Conservation (phyloP, 35 echinoderm and acorn worm species). For the Apostichopus californicus region DNA sequence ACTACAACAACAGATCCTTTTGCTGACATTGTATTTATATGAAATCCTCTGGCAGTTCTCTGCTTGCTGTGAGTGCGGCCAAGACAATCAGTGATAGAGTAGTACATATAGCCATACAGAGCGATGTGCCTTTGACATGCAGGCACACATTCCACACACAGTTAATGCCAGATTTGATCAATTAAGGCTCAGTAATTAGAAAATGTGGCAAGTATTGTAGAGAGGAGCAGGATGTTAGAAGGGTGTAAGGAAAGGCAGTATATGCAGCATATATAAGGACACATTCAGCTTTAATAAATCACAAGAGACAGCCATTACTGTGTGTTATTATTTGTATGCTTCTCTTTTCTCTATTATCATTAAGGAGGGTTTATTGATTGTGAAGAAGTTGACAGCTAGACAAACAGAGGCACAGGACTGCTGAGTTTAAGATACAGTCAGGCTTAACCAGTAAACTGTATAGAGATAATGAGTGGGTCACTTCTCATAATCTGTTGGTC, state of each 20-base stretch:
- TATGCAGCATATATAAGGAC: not conserved
- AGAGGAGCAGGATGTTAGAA: not conserved
- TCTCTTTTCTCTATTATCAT: conserved; percentile 4
- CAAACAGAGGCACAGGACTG: not conserved
- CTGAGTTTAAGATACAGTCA: too few relatives aligned
- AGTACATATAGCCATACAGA: not conserved
- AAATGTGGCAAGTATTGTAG: conserved; percentile 24
- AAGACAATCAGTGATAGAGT: too few relatives aligned
- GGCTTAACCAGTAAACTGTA: too few relatives aligned
- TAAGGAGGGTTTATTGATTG: conserved; percentile 42
- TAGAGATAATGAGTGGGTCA: too few relatives aligned
- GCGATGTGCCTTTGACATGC: not conserved
- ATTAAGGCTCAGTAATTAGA: conserved; percentile 45
- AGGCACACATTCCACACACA: not conserved
- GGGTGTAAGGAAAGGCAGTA: not conserved
- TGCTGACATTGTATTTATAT: too few relatives aligned
- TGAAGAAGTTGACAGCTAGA: conserved; percentile 26
- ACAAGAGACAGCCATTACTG: not conserved
- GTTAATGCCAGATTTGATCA: conserved; percentile 34
- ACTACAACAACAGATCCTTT: too few relatives aligned
- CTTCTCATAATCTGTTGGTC: too few relatives aligned
- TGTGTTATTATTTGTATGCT: conserved; percentile 28
- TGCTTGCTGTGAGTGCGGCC: too few relatives aligned
- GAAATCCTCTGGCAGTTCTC: too few relatives aligned
- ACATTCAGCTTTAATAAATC: not conserved